These are phyloP conservation scores for Idaea biselata DNA, from an alignment of 2,888 invertebrate species.

Conservation along the genomic window DNA sequence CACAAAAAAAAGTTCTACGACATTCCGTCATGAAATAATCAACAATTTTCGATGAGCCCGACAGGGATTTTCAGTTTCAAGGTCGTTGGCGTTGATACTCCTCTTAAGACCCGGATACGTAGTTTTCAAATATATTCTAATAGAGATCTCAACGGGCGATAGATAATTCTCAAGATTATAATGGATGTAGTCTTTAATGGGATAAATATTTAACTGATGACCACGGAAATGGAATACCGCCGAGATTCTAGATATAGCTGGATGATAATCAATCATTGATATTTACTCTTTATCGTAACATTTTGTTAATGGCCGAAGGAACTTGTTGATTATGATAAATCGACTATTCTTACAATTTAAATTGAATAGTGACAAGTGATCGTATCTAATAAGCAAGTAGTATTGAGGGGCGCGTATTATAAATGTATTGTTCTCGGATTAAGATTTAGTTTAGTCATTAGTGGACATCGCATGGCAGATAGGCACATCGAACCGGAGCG, in stretches of 20 bases:
- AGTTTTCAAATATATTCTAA: neutral
- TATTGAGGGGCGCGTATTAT: neutral
- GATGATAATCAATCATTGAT: constrained; percentile 37
- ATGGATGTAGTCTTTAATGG: constrained; percentile 23
- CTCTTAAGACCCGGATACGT: neutral
- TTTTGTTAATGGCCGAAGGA: constrained; percentile 21
- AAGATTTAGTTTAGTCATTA: no score
- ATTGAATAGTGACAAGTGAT: constrained; percentile 1
- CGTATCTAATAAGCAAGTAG: neutral
- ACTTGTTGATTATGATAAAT: neutral
- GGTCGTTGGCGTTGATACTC: no score
- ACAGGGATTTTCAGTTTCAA: no score
- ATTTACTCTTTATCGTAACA: constrained; percentile 25
- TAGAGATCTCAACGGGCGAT: neutral
- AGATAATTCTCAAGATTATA: constrained; percentile 9
- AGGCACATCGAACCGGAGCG: no score
- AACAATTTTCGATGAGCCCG: no score
- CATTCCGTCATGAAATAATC: no score
- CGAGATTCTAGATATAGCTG: constrained; percentile 25
- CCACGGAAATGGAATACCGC: constrained; percentile 30
- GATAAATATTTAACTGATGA: constrained; percentile 30
- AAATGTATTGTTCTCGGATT: neutral
- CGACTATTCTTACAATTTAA: neutral
- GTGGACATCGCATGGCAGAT: no score
- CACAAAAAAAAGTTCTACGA: no score